These are phyloP conservation scores for Clarias batrachus DNA, from an alignment of 2,113 vertebrate species.

Conservation along the genomic window DNA sequence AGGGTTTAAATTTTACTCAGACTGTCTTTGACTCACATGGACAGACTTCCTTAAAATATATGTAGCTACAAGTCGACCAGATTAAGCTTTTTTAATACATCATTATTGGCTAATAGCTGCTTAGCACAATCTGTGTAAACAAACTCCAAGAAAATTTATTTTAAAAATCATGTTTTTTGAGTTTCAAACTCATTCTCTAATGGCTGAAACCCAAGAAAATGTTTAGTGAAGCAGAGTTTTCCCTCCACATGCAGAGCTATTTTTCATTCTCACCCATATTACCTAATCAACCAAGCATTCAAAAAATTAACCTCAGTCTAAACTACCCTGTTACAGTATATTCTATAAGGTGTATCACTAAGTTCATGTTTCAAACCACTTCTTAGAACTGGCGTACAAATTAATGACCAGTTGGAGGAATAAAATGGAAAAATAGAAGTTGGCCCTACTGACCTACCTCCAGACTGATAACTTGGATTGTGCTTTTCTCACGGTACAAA, in stretches of 20 bases:
- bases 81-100: background rate
- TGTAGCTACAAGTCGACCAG: background rate
- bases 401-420: background rate
- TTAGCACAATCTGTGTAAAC: background rate
- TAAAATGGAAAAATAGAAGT: background rate
- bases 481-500: background rate
- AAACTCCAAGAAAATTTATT: background rate
- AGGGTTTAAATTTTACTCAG: background rate
- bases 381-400: background rate
- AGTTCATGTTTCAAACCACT: background rate
- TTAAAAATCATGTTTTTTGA: background rate
- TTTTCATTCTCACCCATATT: conserved; percentile 6
- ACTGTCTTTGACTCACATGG: background rate
- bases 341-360: background rate
- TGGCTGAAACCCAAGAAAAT: conserved; percentile 8
- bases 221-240: background rate
- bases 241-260: background rate
- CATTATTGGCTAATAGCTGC: background rate
- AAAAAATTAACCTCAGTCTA: conserved; percentile 22
- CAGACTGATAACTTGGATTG: background rate
- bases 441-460: too few relatives aligned
- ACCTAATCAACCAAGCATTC: conserved; percentile 16
- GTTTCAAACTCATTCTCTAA: background rate
- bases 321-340: conserved; percentile 4
- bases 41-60: background rate